Conservation (phyloP, 2,888 invertebrate species). For the Standfussiana lucernea region DNA sequence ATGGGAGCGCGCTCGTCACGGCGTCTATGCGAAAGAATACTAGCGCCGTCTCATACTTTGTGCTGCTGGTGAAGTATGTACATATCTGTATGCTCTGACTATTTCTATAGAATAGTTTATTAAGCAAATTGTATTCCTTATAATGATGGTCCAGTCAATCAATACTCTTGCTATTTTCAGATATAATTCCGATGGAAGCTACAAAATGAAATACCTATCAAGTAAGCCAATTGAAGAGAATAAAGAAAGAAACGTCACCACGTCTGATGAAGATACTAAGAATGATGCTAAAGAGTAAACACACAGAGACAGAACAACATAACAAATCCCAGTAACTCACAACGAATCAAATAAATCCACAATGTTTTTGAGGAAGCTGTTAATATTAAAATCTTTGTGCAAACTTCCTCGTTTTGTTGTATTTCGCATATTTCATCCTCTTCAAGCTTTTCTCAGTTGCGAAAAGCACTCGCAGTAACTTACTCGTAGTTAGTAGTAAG, state of each 20-base stretch:
- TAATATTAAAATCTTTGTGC: conserved; percentile 30
- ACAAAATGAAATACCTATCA: conserved; percentile 90
- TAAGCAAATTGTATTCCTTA: not conserved
- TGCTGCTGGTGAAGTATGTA: not conserved
- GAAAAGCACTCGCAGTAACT: too few relatives aligned
- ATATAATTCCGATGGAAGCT: conserved; percentile 91
- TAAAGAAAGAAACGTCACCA: conserved; percentile 45
- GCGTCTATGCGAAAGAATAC: not conserved
- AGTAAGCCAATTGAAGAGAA: conserved; percentile 74
- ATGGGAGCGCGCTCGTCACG: not conserved
- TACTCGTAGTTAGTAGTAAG: too few relatives aligned
- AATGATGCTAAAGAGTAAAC: conserved; percentile 44
- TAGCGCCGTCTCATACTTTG: not conserved
- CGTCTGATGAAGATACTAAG: conserved; percentile 53
- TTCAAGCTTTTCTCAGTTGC: not conserved
- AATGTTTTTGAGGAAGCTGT: conserved; percentile 49
- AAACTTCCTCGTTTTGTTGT: not conserved
- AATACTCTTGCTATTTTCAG: conserved; percentile 67
- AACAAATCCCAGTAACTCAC: not conserved
- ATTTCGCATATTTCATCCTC: not conserved
- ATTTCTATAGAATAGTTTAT: not conserved
- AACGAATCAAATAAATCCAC: not conserved
- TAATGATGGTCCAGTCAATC: not conserved
- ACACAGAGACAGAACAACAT: not conserved
- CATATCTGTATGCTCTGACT: not conserved